Conservation (phyloP, 2,888 invertebrate genomes). For the Aleiodes leptofemur region DNA sequence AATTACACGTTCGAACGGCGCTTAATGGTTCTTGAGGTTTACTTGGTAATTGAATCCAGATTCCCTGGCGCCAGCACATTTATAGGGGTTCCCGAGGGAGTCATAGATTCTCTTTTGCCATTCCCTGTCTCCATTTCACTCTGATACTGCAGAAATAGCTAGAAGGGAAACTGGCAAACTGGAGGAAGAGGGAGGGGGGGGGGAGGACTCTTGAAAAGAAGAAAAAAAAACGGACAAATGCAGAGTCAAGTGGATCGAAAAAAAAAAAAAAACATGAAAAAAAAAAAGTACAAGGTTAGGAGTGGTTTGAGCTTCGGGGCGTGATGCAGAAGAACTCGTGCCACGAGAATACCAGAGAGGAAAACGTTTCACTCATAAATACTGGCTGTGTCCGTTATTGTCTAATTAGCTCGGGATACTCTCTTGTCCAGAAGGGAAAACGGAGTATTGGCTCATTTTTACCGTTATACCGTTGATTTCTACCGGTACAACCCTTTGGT, state of each 20-base stretch:
- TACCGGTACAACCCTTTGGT: conserved; percentile 49
- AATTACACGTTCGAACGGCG: conserved; percentile 65
- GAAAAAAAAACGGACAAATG: background rate
- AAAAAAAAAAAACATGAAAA: background rate
- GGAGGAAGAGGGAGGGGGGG: too few relatives aligned
- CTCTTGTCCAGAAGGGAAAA: conserved; percentile 50
- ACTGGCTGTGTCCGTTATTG: conserved; percentile 54
- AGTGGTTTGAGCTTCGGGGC: conserved; percentile 58
- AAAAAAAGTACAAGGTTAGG: conserved; percentile 38
- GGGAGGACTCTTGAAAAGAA: too few relatives aligned
- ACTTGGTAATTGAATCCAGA: conserved; percentile 66
- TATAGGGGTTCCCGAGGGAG: conserved; percentile 54
- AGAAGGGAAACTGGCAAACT: too few relatives aligned
- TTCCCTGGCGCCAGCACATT: conserved; percentile 57
- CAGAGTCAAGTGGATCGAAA: conserved; percentile 26
- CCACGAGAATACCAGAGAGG: conserved; percentile 38
- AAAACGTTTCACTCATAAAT: conserved; percentile 52
- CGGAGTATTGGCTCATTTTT: conserved; percentile 44
- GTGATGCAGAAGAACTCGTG: conserved; percentile 46
- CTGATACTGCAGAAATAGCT: conserved; percentile 11
- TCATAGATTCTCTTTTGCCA: conserved; percentile 47
- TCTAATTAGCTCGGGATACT: conserved; percentile 53
- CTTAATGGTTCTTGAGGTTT: conserved; percentile 63
- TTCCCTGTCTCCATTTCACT: conserved; percentile 28
- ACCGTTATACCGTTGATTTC: conserved; percentile 54